These are phyloP conservation scores for Porites evermanni DNA, from an alignment of 92 coral and sea anemone genomes.

Conservation along the genomic window DNA sequence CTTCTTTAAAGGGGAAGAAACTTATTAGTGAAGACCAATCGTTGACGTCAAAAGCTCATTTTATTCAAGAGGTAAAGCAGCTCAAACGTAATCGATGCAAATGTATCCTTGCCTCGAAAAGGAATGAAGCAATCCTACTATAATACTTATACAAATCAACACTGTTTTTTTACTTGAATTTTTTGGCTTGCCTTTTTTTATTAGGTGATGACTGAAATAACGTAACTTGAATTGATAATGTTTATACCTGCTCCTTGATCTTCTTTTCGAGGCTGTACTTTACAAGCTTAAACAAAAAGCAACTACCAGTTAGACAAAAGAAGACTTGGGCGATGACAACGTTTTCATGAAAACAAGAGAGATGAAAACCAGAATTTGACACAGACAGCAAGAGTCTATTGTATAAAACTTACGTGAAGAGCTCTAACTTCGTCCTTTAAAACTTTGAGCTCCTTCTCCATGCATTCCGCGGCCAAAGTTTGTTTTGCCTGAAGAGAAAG, in stretches of 20 bases:
- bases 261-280: constrained; percentile 90
- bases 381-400: not conserved
- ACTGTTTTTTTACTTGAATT: no score
- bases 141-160: no score
- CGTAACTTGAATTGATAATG: not conserved
- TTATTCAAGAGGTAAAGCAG: no score
- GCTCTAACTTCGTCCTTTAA: constrained; percentile 93
- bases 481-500: constrained; percentile 68
- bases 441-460: constrained; percentile 78
- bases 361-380: not conserved
- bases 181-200: no score
- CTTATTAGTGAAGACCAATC: no score
- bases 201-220: not conserved
- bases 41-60: no score
- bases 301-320: not conserved
- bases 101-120: no score
- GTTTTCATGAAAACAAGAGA: no score
- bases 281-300: constrained; percentile 51
- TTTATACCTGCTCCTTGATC: constrained; percentile 81
- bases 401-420: constrained; percentile 73
- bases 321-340: not conserved
- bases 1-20: no score
- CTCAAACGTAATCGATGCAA: no score
- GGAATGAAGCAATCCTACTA: no score
- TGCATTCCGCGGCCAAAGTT: constrained; percentile 76